These are phyloP conservation scores for Silurus meridionalis DNA, from an alignment of 2,113 vertebrate genomes.

Conservation along the genomic window DNA sequence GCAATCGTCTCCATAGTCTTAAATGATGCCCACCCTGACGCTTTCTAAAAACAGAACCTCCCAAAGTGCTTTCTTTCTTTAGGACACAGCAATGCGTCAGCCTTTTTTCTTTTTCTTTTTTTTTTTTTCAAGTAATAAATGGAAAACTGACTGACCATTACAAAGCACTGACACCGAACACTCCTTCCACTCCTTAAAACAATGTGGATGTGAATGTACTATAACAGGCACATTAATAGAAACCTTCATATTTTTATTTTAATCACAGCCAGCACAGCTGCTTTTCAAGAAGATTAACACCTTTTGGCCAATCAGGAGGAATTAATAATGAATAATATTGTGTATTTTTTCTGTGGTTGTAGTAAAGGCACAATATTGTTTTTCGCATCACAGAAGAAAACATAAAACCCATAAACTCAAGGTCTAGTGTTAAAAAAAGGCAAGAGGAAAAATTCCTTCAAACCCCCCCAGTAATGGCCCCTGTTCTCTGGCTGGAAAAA, in stretches of 20 bases:
- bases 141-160: background rate
- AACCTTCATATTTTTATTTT: background rate
- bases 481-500: slow-evolving; percentile 12
- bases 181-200: background rate
- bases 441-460: slow-evolving; percentile 13
- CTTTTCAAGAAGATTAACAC: background rate
- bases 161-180: background rate
- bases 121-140: background rate
- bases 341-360: background rate
- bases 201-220: background rate
- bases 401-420: background rate
- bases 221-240: background rate
- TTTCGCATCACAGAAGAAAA: background rate
- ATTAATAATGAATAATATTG: background rate
- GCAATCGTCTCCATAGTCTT: background rate
- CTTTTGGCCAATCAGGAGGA: background rate
- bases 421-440: background rate
- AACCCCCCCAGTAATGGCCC: slow-evolving; percentile 17
- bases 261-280: background rate
- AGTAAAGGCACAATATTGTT: background rate
- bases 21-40: background rate
- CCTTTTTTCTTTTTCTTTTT: background rate
- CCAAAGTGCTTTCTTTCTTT: background rate
- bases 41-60: background rate
- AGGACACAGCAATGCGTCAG: background rate